phyloP scores from a whole-genome alignment of 2,113 vertebrate species.

The Cynopterus brachyotis region DNA sequence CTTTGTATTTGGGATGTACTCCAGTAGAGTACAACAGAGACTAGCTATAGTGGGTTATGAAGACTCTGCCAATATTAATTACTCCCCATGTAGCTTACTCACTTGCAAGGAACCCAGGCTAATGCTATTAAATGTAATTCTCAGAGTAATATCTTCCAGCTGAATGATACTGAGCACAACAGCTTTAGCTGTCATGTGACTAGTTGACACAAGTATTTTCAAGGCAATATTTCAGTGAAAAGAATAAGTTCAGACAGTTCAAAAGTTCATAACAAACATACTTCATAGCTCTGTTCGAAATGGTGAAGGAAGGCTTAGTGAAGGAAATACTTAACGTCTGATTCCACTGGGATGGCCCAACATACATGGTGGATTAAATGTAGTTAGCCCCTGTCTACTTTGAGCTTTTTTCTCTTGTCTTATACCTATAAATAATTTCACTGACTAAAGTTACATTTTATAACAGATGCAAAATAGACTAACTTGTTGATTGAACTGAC shows the following conservation, averaged over 20 bases:
- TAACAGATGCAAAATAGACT: conserved; percentile 51
- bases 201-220: conserved; percentile 40
- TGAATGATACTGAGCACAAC: conserved; percentile 58
- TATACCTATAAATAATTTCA: conserved; percentile 39
- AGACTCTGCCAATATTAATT: conserved; percentile 70
- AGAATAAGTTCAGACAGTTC: conserved; percentile 72
- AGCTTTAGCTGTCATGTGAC: conserved; percentile 58
- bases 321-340: conserved; percentile 55
- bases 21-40: background rate
- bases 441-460: conserved; percentile 50
- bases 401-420: conserved; percentile 51
- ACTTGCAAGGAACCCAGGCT: conserved; percentile 44
- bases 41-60: conserved; percentile 49
- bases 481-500: conserved; percentile 28
- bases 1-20: conserved; percentile 30
- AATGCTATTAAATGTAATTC: conserved; percentile 49
- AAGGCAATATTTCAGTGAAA: conserved; percentile 61
- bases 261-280: conserved; percentile 78
- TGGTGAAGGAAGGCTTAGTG: conserved; percentile 55
- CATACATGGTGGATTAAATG: conserved; percentile 20
- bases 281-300: conserved; percentile 67
- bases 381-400: conserved; percentile 50
- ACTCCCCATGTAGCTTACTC: conserved; percentile 28
- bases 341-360: conserved; percentile 55
- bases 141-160: conserved; percentile 67